Base-by-base conservation (phyloP, 2,797 vertebrate species). In the Sebastes hopkinsi region DNA sequence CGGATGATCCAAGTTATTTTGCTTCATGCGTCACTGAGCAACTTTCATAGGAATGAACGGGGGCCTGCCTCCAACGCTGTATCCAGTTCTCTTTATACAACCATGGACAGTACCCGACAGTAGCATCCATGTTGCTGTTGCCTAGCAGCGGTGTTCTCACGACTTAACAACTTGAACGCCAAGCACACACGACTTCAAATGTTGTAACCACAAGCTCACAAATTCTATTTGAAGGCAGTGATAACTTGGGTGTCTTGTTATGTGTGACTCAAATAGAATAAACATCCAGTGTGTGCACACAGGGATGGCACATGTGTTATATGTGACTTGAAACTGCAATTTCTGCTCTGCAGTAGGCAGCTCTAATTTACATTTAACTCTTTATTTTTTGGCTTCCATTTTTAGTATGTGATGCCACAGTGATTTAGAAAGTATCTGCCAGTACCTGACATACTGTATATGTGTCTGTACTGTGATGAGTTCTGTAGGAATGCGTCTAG, bases 21-120 rank as follows among this genome's bases (percentile, higher is more conserved):
- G 38, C 38, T 42, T 42, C 38, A 16, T 42, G 23, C 23, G 23
- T 3, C 38, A 42, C 38, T 42, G 38, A 42, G 38, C 38, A 42
- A 42, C 38, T 42, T 7, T 42, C 38, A 42, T 42, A 42, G 38
- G 38, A 42, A 42, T 42, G 38, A 42, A 42, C 38, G 14, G 38
- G 38, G 0, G 0, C 38, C 3, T 14, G 38, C 14, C 38, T 42
- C 38, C 38, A 16, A 42, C 38, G 38, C 38, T 42, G 38, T 42
- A 42, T 42, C 38, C 38, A 42, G 38, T 42, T 42, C 14, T 16
- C 38, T 42, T 42, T 0, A 42, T 42, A 16, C 38, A 42, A 0
- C 38, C 38, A 42, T 16, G 38, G 38, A 42, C 6, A 42, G 38
- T 42, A 42, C 38, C 14, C 14, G 38, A 42, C 14, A 42, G 38